A percentile compares a stretch with the other conserved stretches of the same genome.
phyloP scores from a whole-genome alignment of 2,888 invertebrate species.

The Pristionchus maxplancki region DNA sequence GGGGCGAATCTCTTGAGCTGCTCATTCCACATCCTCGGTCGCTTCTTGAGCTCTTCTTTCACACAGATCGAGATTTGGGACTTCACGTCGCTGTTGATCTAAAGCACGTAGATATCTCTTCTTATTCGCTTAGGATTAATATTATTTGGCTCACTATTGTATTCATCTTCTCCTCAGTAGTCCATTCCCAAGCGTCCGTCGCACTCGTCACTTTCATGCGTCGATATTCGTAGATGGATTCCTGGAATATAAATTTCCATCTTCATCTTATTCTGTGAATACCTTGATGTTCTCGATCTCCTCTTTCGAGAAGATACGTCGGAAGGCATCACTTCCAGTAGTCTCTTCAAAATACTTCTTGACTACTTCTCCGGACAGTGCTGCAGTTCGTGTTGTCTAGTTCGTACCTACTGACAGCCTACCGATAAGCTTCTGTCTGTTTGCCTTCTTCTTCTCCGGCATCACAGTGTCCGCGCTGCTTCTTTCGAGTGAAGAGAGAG shows the following conservation, averaged over 20 bases:
- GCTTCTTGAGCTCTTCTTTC: neutral
- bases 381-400: neutral
- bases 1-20: neutral
- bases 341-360: neutral
- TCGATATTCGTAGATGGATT: neutral
- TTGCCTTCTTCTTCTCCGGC: neutral
- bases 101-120: no score
- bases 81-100: neutral
- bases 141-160: neutral
- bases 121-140: neutral
- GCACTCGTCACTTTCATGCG: no score
- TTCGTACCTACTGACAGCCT: neutral
- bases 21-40: neutral
- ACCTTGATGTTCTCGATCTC: neutral
- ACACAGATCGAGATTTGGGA: neutral
- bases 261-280: no score
- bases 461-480: neutral
- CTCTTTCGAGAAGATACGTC: neutral
- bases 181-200: no score
- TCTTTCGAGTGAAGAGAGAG: no score
- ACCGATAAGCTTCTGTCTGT: neutral
- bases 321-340: neutral
- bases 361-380: neutral
- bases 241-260: neutral
- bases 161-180: no score